A percentile compares a stretch with the other conserved stretches of the same genome.
Conservation (phyloP, 2,113 vertebrate species). For the Pagrus major region DNA sequence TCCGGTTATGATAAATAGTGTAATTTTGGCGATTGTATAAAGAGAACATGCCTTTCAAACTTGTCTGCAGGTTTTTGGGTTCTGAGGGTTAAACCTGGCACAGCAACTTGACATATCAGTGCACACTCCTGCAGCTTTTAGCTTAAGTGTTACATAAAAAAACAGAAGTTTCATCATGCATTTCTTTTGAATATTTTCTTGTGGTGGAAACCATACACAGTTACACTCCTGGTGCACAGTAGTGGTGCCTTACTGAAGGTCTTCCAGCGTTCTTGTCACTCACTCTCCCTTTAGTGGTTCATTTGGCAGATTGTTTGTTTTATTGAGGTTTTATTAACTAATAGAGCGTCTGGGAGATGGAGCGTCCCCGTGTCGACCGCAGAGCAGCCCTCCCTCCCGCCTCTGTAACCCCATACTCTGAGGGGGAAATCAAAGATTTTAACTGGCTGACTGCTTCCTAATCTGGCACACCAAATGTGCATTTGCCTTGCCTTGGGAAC, state of each 20-base stretch:
- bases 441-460: slow-evolving; percentile 64
- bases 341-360: slow-evolving; percentile 63
- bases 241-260: slow-evolving; percentile 27
- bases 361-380: slow-evolving; percentile 38
- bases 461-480: slow-evolving; percentile 63
- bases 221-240: slow-evolving; percentile 12
- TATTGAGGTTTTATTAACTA: slow-evolving; percentile 77
- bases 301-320: slow-evolving; percentile 72
- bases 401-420: slow-evolving; percentile 63
- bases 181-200: slow-evolving; percentile 3
- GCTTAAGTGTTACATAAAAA: slow-evolving; percentile 1
- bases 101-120: background rate
- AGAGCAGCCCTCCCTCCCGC: slow-evolving; percentile 40
- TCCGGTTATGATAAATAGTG: no score
- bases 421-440: slow-evolving; percentile 60
- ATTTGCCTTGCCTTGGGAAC: slow-evolving; percentile 56
- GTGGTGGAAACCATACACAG: slow-evolving; percentile 21
- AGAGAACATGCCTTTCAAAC: no score
- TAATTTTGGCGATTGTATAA: no score
- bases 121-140: background rate
- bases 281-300: slow-evolving; percentile 55
- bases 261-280: slow-evolving; percentile 59
- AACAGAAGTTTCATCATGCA: background rate
- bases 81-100: no score
- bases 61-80: no score